Conservation (phyloP, 2,797 vertebrate genomes). For the Tapera naevia region DNA sequence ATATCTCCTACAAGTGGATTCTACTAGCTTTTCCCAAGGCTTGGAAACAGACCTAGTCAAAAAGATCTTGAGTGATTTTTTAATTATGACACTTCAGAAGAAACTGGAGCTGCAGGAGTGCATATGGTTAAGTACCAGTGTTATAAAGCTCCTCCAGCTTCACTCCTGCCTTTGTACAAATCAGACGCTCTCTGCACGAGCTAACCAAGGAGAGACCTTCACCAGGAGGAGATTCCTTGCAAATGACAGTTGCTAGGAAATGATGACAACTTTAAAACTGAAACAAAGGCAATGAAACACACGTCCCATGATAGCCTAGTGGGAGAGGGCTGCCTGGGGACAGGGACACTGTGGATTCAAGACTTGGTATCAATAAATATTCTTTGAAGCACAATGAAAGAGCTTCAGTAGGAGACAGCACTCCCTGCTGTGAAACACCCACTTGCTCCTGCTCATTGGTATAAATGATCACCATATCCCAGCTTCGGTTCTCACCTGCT, state of each 20-base stretch:
- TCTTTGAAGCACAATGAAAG: constrained; percentile 26
- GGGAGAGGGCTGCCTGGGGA: not conserved
- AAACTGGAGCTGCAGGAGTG: not conserved
- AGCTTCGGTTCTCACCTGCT: constrained; percentile 13
- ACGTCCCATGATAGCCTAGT: not conserved
- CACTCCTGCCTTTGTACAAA: not conserved
- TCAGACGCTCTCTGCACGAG: not conserved
- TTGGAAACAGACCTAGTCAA: not conserved
- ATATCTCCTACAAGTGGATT: not conserved
- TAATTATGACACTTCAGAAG: constrained; percentile 2
- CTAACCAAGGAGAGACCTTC: not conserved
- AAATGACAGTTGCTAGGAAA: constrained; percentile 24
- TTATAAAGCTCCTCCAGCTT: not conserved
- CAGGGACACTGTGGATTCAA: not conserved
- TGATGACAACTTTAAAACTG: not conserved
- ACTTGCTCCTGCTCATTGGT: not conserved
- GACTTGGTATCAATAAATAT: not conserved
- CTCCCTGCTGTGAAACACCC: constrained; percentile 15
- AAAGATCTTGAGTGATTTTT: not conserved
- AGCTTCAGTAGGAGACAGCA: not conserved
- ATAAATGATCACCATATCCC: constrained; percentile 11
- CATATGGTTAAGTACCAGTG: not conserved
- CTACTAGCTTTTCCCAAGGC: not conserved
- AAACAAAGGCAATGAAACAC: constrained; percentile 11
- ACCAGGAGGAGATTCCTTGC: not conserved